Evolutionary conservation across 2,888 invertebrate species (phyloP), one percentile per base, ranked within the genome.

Genomic region (Balanococcus diminutus): DNA sequence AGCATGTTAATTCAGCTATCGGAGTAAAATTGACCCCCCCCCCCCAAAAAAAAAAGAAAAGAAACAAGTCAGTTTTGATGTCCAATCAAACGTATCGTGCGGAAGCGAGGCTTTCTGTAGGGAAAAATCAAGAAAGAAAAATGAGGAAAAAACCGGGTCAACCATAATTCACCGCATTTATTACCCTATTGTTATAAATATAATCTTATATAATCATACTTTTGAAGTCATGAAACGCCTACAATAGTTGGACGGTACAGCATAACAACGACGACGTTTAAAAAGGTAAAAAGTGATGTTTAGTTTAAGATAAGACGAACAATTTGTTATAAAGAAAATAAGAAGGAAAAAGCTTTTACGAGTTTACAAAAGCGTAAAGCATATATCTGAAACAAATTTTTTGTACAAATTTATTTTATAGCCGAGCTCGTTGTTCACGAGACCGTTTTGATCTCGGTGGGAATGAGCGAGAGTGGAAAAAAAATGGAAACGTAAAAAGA

Each of bases 281-380:
- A 56, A 56, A 56, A 56, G 56, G 56, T 56, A 56, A 56, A 56
- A 56, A 56, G 56, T 22, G 56, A 56, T 56, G 56, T 56, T 56
- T 56, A 56, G n/a, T n/a, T n/a, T n/a, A 56, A 56, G 56, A 56
- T 56, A 56, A 56, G 8, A 6, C 56, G 22, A 22, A 56, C 19
- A 19, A 56, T 56, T 56, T 56, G 19, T 19, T 22, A 6, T 46
- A 16, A 46, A n/a, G n/a, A n/a, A n/a, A n/a, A n/a, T n/a, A 19
- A 56, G 9, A 56, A 39, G 9, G 9, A 56, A 22, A 56, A 56
- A 56, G 56, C 56, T 56, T 56, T 56, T 56, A 56, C 56, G 56
- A 56, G 56, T 56, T 56, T 56, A 22, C 56, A 56, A 56, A 56
- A 56, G 22, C 56, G 56, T 56, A 56, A 56, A 56, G 56, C 19